These are phyloP conservation scores for Lamellibrachia luymesi DNA, from an alignment of 1,140 invertebrate genomes.

Conservation along the genomic window DNA sequence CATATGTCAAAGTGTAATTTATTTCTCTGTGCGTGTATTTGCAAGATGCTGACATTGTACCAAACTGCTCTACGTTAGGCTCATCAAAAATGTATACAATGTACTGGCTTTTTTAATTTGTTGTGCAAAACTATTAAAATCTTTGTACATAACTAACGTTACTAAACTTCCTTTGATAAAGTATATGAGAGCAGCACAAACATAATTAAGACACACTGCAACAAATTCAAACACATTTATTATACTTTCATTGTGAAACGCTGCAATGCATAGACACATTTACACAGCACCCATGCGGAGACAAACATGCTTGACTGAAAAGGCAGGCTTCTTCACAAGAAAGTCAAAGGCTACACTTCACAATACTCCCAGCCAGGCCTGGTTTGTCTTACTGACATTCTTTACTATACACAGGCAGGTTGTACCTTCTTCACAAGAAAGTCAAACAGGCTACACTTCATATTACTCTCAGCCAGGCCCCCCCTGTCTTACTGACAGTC, in stretches of 20 bases:
- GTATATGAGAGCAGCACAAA: neutral
- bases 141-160: no score
- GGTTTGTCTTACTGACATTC: neutral
- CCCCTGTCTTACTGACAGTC: neutral
- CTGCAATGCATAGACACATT: neutral
- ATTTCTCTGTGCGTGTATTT: no score
- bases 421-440: neutral
- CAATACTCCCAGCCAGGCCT: neutral
- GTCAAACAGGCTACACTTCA: neutral
- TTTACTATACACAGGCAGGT: no score
- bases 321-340: neutral
- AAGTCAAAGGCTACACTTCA: neutral
- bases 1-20: no score
- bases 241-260: neutral
- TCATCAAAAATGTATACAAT: no score
- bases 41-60: no score
- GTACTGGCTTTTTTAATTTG: no score
- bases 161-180: no score
- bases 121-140: no score
- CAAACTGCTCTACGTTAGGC: no score
- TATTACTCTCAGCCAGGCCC: neutral
- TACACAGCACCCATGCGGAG: neutral
- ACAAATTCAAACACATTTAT: slow-evolving; percentile 6
- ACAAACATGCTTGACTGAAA: neutral
- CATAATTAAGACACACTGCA: neutral